A percentile compares a stretch with the other conserved stretches of the same genome.
Evolutionary conservation across 30 jellyfish, hydroid and myxozoan genomes (phyloP).

Genomic region (Clytia hemisphaerica): DNA sequence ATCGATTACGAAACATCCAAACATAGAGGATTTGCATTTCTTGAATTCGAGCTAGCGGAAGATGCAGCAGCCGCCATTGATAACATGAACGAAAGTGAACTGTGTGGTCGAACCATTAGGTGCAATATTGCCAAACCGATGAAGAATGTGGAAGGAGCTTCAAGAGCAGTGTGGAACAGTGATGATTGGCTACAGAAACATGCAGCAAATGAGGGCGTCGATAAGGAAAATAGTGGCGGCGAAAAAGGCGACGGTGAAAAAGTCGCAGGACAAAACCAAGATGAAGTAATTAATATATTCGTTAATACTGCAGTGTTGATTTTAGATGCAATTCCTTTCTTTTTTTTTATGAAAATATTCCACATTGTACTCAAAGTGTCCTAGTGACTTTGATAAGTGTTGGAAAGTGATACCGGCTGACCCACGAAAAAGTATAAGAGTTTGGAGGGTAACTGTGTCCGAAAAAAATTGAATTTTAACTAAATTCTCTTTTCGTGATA

Average conservation of each 20-base stretch:
- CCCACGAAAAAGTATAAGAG: too few relatives aligned
- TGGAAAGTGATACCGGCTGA: too few relatives aligned
- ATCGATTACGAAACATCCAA: slow-evolving; percentile 73
- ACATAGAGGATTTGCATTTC: slow-evolving; percentile 91
- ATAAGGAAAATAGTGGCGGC: slow-evolving; percentile 25
- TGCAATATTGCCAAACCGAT: slow-evolving; percentile 78
- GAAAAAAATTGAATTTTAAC: too few relatives aligned
- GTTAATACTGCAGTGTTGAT: background rate
- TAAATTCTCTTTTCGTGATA: too few relatives aligned
- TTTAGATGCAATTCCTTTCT: background rate
- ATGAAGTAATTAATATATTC: background rate
- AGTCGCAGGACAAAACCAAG: slow-evolving; percentile 24
- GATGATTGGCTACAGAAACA: slow-evolving; percentile 80
- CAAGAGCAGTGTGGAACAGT: slow-evolving; percentile 85
- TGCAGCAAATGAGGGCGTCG: slow-evolving; percentile 37
- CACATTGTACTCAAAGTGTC: background rate
- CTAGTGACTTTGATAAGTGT: background rate
- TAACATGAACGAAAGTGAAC: slow-evolving; percentile 90
- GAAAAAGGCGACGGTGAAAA: slow-evolving; percentile 22
- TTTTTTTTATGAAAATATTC: background rate
- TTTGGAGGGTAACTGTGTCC: too few relatives aligned
- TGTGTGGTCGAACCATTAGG: slow-evolving; percentile 77
- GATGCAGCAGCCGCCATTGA: slow-evolving; percentile 98
- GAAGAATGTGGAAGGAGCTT: slow-evolving; percentile 59
- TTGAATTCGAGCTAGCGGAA: slow-evolving; percentile 85